Evolutionary conservation across 2,113 vertebrate genomes (phyloP).

Genomic region (Etheostoma spectabile): DNA sequence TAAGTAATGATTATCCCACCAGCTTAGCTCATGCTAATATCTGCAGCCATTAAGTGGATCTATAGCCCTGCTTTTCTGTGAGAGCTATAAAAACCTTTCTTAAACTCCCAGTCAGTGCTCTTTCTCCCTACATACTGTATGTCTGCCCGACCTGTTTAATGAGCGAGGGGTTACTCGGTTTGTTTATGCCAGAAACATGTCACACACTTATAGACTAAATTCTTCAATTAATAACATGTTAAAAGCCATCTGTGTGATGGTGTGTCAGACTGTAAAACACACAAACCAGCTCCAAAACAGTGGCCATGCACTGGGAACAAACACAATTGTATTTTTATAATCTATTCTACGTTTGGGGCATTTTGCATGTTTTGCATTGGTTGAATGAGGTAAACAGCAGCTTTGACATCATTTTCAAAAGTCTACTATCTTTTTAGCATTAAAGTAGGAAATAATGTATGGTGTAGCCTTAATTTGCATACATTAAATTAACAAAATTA

Average conservation of each 20-base stretch:
- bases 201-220: not conserved
- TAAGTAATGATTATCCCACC: constrained; percentile 54
- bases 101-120: constrained; percentile 42
- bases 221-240: not conserved
- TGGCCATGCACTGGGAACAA: not conserved
- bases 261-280: not conserved
- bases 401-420: not conserved
- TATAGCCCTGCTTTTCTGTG: constrained; percentile 49
- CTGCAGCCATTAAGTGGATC: constrained; percentile 72
- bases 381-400: not conserved
- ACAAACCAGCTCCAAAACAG: not conserved
- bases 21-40: constrained; percentile 62
- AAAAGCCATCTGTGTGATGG: not conserved
- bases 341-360: not conserved
- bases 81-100: constrained; percentile 42
- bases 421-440: not conserved
- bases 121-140: not conserved
- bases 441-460: not conserved
- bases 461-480: not conserved
- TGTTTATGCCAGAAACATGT: constrained; percentile 1
- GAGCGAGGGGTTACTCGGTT: not conserved
- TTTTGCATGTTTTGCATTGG: not conserved
- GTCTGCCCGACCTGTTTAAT: constrained; percentile 1
- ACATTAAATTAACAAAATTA: not conserved
- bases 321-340: not conserved